These are phyloP conservation scores for Coracopsis vasa DNA, from an alignment of 2,113 vertebrate species.

Conservation along the genomic window DNA sequence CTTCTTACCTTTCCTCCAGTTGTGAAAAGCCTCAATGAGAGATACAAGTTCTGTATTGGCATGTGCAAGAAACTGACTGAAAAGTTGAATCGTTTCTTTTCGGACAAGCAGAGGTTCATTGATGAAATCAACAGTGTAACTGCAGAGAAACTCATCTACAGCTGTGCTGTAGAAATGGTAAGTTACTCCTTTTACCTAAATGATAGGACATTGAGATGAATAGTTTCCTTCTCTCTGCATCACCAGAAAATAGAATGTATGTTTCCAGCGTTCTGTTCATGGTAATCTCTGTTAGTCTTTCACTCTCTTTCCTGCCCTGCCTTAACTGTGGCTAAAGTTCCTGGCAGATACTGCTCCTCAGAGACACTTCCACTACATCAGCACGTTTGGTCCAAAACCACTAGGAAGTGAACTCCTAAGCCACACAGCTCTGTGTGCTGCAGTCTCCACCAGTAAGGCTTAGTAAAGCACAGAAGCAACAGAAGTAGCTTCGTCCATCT, in stretches of 20 bases:
- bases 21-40: conserved; percentile 92
- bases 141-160: conserved; percentile 97
- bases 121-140: conserved; percentile 97
- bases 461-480: not conserved
- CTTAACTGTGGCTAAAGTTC: conserved; percentile 11
- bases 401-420: not conserved
- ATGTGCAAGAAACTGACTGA: conserved; percentile 92
- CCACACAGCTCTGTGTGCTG: not conserved
- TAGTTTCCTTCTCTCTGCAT: not conserved
- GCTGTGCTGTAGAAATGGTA: conserved; percentile 94
- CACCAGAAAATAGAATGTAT: not conserved
- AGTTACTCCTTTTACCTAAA: not conserved
- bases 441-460: not conserved
- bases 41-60: conserved; percentile 92
- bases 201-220: not conserved
- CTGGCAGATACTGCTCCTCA: not conserved
- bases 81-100: conserved; percentile 94
- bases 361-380: not conserved
- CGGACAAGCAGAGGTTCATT: conserved; percentile 94
- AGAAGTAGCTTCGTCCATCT: not conserved
- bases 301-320: not conserved
- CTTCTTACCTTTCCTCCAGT: conserved; percentile 72
- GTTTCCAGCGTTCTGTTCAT: not conserved
- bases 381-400: conserved; percentile 1
- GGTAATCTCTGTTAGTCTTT: not conserved